Evolutionary conservation across 2,888 invertebrate genomes (phyloP).

Genomic region (Lasioglossum lativentre): DNA sequence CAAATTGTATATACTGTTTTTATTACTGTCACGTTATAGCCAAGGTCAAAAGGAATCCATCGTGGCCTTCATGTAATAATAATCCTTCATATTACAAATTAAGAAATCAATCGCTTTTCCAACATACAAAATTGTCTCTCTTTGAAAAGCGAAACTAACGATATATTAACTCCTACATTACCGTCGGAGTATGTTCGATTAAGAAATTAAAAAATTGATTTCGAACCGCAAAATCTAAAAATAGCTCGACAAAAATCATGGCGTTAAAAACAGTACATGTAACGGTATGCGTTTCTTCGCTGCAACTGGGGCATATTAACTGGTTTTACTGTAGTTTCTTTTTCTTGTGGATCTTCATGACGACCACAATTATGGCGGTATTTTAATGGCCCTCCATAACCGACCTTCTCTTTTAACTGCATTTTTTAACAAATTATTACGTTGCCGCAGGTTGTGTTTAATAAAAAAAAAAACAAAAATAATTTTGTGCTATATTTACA

Average conservation of each 20-base stretch:
- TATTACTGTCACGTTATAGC: not conserved
- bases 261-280: constrained; percentile 15
- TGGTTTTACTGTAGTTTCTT: constrained; percentile 48
- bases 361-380: constrained; percentile 36
- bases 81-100: not conserved
- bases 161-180: not conserved
- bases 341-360: constrained; percentile 33
- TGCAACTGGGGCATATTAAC: constrained; percentile 57
- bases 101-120: not conserved
- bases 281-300: constrained; percentile 48
- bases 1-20: not conserved
- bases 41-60: not conserved
- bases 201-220: not conserved
- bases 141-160: not conserved
- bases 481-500: not conserved
- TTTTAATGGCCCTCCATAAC: constrained; percentile 16
- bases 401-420: not conserved
- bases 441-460: not conserved
- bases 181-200: not conserved
- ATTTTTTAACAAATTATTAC: not conserved
- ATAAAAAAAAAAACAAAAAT: not conserved
- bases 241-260: constrained; percentile 15
- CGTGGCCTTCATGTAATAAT: not conserved
- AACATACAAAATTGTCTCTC: not conserved
- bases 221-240: constrained; percentile 4